Evolutionary conservation across 2,797 vertebrate genomes (phyloP).

Genomic region (Gymnocypris eckloni): DNA sequence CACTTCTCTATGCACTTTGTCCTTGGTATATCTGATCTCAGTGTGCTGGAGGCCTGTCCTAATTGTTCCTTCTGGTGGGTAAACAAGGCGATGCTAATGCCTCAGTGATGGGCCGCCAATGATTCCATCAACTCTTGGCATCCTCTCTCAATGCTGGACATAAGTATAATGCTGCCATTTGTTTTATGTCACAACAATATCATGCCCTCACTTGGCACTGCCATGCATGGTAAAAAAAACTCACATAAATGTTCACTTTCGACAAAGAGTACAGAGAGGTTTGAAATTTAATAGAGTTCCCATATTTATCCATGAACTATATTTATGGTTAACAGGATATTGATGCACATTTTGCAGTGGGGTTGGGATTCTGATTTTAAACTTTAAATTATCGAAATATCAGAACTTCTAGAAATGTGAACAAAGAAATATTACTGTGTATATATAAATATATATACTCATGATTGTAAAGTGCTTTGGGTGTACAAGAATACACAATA

Average conservation of each 20-base stretch:
- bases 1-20: conserved; percentile 30
- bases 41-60: conserved; percentile 57
- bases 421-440: neutral
- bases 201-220: conserved; percentile 58
- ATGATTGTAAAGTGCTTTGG: too few species aligned
- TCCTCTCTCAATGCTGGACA: conserved; percentile 46
- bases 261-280: neutral
- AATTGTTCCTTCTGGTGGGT: conserved; percentile 63
- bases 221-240: conserved; percentile 21
- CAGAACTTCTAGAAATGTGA: neutral
- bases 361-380: neutral
- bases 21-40: conserved; percentile 49
- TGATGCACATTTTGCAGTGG: neutral
- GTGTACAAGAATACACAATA: too few species aligned
- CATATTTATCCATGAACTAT: neutral
- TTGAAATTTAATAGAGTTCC: neutral
- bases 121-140: conserved; percentile 79
- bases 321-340: neutral
- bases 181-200: conserved; percentile 73
- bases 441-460: too few species aligned
- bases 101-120: conserved; percentile 66
- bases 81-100: conserved; percentile 76
- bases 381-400: neutral
- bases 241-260: conserved; percentile 3
- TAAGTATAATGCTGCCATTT: conserved; percentile 71